Evolutionary conservation across 1,140 invertebrate species (phyloP), one percentile per base, ranked within the genome.

Genomic region (Aplysia californica): DNA sequence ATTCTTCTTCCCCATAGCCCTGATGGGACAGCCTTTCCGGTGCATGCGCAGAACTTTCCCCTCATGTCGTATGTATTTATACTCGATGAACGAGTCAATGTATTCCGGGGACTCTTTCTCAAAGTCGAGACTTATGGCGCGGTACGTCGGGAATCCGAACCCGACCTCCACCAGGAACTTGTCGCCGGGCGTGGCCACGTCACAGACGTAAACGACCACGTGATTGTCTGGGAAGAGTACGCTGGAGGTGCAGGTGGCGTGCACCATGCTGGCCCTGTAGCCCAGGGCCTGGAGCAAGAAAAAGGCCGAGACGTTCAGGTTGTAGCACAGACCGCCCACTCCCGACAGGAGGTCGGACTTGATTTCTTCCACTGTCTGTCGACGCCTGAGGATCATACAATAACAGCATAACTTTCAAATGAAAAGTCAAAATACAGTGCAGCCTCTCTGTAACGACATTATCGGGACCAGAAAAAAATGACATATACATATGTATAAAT

Each of bases 41-140:
- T 78, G 78, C 74, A 82, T 76, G 23, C 78, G 68, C 6, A 82
- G 61, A 18, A 79, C 31, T 58, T 78, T 64, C n/a, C 80, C 80
- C 41, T 80, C 72, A 38, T 79, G 65, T n/a, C 76, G 72, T 15
- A 79, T 75, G 39, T 70, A 82, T 44, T 80, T 82, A 44, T 80
- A 82, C 36, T 77, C 76, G 29, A 78, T 23, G 38, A 70, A 80
- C 15, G 80, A 80, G 35, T 80, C 74, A 15, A 65, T 33, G 58
- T 68, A 82, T 23, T 61, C 26, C 2, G 72, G 72, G 18, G 78
- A 76, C 39, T 82, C 80, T 38, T 78, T 58, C 26, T 76, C 64
- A 73, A 82, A 82, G 58, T 76, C 36, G 21, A 82, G 61, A 70
- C 55, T 69, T 1, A 82, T 38, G 18, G 67, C 73, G 10, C 70